Conservation (phyloP, 2,888 invertebrate genomes). For the Drosophila histrio region DNA sequence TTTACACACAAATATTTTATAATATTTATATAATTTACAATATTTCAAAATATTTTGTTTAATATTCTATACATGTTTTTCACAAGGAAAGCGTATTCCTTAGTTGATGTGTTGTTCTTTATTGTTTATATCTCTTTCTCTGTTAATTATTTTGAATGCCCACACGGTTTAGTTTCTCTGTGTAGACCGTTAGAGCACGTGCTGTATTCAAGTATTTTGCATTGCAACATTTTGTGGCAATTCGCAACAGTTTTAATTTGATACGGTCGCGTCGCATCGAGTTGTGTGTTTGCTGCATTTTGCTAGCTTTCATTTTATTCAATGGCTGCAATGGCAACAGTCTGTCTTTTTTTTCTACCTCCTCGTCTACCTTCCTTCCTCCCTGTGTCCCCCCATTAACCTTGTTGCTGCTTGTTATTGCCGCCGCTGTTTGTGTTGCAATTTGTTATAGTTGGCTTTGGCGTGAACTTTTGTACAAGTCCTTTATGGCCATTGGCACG, state of each 20-base stretch:
- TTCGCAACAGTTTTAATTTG: slow-evolving; percentile 31
- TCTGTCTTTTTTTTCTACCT: neutral
- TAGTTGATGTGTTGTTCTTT: neutral
- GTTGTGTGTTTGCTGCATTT: slow-evolving; percentile 18
- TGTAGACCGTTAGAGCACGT: slow-evolving; percentile 31
- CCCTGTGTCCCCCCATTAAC: neutral
- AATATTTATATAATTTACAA: too few species aligned
- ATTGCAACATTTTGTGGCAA: slow-evolving; percentile 29
- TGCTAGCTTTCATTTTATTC: slow-evolving; percentile 10
- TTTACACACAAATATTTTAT: too few species aligned
- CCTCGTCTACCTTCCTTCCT: neutral
- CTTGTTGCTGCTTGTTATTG: neutral
- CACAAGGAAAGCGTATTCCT: neutral
- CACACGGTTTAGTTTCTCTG: neutral
- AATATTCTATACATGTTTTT: neutral
- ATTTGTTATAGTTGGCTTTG: slow-evolving; percentile 21
- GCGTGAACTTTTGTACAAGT: neutral
- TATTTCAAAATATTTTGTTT: too few species aligned
- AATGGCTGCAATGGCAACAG: slow-evolving; percentile 14
- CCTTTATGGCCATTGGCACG: slow-evolving; percentile 12
- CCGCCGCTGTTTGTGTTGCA: slow-evolving; percentile 11
- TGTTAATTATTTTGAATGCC: slow-evolving; percentile 43
- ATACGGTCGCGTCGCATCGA: slow-evolving; percentile 15
- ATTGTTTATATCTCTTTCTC: neutral
- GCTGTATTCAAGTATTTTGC: slow-evolving; percentile 10